These are phyloP conservation scores for Cinclus cinclus DNA, from an alignment of 2,113 vertebrate genomes.

Conservation along the genomic window DNA sequence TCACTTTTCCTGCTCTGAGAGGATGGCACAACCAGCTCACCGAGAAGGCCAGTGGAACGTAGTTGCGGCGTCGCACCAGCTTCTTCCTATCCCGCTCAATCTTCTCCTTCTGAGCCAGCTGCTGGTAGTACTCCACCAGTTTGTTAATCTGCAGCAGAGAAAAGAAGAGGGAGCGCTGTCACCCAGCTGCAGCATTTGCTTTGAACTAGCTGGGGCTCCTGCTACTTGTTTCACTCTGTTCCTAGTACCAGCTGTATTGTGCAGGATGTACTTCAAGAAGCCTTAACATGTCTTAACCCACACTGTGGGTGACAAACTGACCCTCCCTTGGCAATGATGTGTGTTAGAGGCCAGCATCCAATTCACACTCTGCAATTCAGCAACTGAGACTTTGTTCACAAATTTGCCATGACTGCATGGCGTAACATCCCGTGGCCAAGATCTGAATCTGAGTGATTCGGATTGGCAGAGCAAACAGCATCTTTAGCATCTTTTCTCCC, in stretches of 20 bases:
- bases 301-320: not conserved
- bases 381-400: fast-evolving
- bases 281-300: not conserved
- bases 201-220: not conserved
- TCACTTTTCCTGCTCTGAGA: not conserved
- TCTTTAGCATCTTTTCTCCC: not conserved
- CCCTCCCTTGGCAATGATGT: not conserved
- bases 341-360: not conserved
- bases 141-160: slow-evolving; percentile 88
- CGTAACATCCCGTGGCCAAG: not conserved
- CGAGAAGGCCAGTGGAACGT: slow-evolving; percentile 95
- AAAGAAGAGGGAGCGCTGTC: not conserved
- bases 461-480: not conserved
- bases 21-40: slow-evolving; percentile 65
- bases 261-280: not conserved
- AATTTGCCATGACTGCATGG: not conserved
- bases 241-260: not conserved
- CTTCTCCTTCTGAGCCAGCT: slow-evolving; percentile 95
- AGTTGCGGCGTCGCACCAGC: slow-evolving; percentile 90
- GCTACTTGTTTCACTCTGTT: not conserved
- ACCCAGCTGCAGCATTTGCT: not conserved
- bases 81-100: slow-evolving; percentile 96
- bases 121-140: slow-evolving; percentile 97
- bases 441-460: not conserved
- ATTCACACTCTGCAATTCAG: not conserved